phyloP scores from a whole-genome alignment of 2,113 vertebrate species.

The Erythrocercus mccallii region DNA sequence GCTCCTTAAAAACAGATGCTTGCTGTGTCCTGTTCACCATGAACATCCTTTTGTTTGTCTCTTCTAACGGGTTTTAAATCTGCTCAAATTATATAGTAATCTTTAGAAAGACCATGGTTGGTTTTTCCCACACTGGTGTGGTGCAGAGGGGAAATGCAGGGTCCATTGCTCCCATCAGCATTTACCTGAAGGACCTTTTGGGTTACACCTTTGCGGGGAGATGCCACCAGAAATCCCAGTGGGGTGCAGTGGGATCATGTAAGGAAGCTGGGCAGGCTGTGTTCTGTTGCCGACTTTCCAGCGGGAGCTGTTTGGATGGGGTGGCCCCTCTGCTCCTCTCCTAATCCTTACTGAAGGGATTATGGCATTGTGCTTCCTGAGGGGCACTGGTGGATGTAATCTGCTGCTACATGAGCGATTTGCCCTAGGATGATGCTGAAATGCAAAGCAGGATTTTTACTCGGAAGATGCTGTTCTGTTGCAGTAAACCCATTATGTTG shows the following conservation, averaged over 20 bases:
- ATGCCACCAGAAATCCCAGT: rapidly evolving
- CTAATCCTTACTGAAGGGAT: neutral
- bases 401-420: rapidly evolving
- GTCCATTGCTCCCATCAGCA: neutral
- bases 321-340: neutral
- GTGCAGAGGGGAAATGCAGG: neutral
- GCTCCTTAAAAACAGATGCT: neutral
- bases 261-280: neutral
- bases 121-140: rapidly evolving
- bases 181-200: neutral
- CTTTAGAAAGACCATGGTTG: neutral
- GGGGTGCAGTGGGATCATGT: neutral
- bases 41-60: neutral
- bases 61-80: neutral
- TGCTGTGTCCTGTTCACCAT: neutral
- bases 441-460: neutral
- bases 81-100: neutral
- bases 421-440: neutral
- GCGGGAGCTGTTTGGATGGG: neutral
- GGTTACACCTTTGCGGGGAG: neutral
- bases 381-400: neutral
- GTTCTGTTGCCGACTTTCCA: neutral
- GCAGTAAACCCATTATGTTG: rapidly evolving
- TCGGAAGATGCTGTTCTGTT: neutral
- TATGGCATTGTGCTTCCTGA: neutral